Percentiles rank a stretch among this genome's conserved stretches.
phyloP scores from a whole-genome alignment of 2,797 vertebrate species.

The Poeciliopsis paucimaculata region DNA sequence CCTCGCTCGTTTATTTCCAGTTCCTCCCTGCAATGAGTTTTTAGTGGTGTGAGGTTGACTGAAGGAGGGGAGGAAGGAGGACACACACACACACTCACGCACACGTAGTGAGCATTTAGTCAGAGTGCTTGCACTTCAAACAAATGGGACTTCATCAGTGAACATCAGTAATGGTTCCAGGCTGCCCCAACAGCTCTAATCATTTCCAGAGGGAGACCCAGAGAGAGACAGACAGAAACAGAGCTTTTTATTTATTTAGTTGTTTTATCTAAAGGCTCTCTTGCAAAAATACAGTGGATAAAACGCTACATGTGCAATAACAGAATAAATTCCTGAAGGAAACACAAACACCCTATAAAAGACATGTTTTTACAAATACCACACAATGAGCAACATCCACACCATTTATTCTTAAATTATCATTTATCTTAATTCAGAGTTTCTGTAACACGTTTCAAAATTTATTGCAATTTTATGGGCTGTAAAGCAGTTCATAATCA shows the following conservation, averaged over 20 bases:
- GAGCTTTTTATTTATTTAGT: slow-evolving; percentile 11
- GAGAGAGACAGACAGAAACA: slow-evolving; percentile 29
- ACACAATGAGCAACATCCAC: neutral
- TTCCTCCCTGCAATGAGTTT: slow-evolving; percentile 70
- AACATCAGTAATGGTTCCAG: slow-evolving; percentile 89
- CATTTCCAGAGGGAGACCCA: slow-evolving; percentile 83
- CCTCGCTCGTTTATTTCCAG: slow-evolving; percentile 76
- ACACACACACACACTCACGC: slow-evolving; percentile 9
- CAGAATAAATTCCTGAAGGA: slow-evolving; percentile 12
- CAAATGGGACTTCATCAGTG: slow-evolving; percentile 88
- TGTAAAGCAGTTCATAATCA: neutral
- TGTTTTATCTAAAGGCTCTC: slow-evolving; percentile 31
- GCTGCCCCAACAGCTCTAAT: slow-evolving; percentile 84
- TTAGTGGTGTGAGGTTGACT: slow-evolving; percentile 77
- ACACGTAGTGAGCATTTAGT: slow-evolving; percentile 46
- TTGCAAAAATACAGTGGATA: slow-evolving; percentile 45
- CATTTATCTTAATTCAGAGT: neutral
- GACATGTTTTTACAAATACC: neutral
- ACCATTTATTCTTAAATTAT: neutral
- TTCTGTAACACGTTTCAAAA: neutral
- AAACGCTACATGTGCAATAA: slow-evolving; percentile 26
- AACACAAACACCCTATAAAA: slow-evolving; percentile 23
- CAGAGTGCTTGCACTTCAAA: slow-evolving; percentile 82
- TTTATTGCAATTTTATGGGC: neutral
- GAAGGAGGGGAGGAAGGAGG: slow-evolving; percentile 67